phyloP scores from a whole-genome alignment of 1,140 invertebrate genomes.

The Delia radicum region DNA sequence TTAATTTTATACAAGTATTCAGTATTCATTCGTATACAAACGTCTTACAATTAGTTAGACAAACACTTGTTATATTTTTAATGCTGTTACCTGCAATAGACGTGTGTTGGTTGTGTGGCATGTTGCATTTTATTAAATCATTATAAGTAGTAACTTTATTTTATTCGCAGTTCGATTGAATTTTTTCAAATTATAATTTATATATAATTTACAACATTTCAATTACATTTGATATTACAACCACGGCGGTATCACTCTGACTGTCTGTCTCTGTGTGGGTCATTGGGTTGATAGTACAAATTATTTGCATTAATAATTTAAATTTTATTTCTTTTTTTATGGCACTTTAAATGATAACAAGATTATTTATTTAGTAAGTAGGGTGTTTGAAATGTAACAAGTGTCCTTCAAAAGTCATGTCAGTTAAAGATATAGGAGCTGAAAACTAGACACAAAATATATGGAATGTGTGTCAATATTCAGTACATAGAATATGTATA shows the following conservation, averaged over 20 bases:
- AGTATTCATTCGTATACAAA: background rate
- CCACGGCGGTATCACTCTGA: background rate
- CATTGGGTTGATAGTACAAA: constrained; percentile 22
- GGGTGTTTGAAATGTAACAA: background rate
- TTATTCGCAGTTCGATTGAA: background rate
- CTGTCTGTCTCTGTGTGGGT: no score
- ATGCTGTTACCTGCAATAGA: background rate
- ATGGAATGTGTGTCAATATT: no score
- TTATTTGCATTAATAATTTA: constrained; percentile 18
- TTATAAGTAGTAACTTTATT: no score
- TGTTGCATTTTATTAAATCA: background rate
- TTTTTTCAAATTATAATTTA: constrained; percentile 5
- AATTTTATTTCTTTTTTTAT: background rate
- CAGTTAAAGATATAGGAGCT: background rate
- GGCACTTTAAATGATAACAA: constrained; percentile 16
- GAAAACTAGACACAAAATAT: background rate
- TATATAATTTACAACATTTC: constrained; percentile 8
- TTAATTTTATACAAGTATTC: background rate
- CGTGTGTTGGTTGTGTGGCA: constrained; percentile 18
- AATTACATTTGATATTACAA: constrained; percentile 9
- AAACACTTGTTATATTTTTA: constrained; percentile 1
- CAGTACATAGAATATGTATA: no score
- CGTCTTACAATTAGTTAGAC: background rate
- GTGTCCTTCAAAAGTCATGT: constrained; percentile 4
- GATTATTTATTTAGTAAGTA: background rate